Percentiles rank a stretch among this genome's conserved stretches.
Conservation (phyloP, 1,140 invertebrate species). For the Onthophagus taurus region DNA sequence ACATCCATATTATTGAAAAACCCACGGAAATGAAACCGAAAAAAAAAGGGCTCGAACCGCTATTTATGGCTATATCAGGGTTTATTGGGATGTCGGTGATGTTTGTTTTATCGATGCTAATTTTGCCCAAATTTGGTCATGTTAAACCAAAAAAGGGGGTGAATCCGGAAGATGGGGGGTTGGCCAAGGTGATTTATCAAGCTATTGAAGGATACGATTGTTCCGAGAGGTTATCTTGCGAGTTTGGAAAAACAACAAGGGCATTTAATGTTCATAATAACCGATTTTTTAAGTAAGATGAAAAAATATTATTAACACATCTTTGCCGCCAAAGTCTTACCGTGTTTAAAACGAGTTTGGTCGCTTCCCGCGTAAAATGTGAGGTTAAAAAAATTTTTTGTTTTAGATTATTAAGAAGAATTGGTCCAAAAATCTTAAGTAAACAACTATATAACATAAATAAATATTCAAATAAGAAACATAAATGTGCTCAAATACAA, state of each 20-base stretch:
- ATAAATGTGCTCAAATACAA: constrained; percentile 31
- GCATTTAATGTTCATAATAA: constrained; percentile 32
- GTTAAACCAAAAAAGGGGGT: constrained; percentile 20
- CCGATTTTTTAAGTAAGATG: constrained; percentile 32
- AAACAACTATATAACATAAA: constrained; percentile 27
- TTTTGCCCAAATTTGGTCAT: constrained; percentile 38
- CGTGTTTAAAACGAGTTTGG: no score
- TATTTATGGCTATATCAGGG: constrained; percentile 41
- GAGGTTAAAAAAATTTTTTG: constrained; percentile 1
- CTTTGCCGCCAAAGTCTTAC: no score
- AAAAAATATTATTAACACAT: no score
- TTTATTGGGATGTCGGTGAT: constrained; percentile 42
- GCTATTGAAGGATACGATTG: constrained; percentile 35
- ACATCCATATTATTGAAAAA: constrained; percentile 29
- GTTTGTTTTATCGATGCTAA: constrained; percentile 37
- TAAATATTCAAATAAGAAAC: constrained; percentile 29
- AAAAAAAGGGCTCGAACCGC: constrained; percentile 34
- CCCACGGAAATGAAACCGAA: constrained; percentile 17
- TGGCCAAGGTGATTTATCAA: constrained; percentile 26
- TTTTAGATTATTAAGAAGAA: constrained; percentile 30
- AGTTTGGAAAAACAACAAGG: constrained; percentile 31
- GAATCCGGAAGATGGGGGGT: constrained; percentile 11
- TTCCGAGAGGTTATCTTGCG: constrained; percentile 33
- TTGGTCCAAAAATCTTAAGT: constrained; percentile 28
- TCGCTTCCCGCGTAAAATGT: no score